phyloP scores from a whole-genome alignment of 2,888 invertebrate genomes.

The Odontothrips loti region DNA sequence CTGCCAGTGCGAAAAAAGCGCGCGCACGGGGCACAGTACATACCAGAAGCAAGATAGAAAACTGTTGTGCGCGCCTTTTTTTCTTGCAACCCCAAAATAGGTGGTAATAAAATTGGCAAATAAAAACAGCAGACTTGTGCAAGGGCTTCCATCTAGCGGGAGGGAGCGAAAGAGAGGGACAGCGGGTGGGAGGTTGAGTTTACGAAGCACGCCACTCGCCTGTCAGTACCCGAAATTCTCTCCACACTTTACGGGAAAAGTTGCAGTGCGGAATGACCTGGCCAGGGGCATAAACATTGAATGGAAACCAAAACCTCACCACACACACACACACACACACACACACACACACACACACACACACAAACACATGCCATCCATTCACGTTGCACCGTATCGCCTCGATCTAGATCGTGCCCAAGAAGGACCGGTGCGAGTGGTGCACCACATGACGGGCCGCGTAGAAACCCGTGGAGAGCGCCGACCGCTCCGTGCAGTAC shows the following conservation, averaged over 20 bases:
- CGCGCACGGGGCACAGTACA: too few relatives aligned
- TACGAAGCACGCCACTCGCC: not conserved
- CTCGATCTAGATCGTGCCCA: not conserved
- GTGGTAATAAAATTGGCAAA: too few relatives aligned
- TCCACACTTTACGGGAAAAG: conserved; percentile 1
- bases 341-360: not conserved
- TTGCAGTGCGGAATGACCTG: not conserved
- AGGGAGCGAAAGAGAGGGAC: not conserved
- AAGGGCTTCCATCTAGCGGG: too few relatives aligned
- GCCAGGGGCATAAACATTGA: conserved; percentile 6
- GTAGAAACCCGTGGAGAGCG: too few relatives aligned
- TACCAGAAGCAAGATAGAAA: too few relatives aligned
- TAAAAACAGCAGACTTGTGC: too few relatives aligned
- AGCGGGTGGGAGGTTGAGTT: too few relatives aligned
- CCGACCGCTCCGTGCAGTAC: too few relatives aligned
- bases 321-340: not conserved
- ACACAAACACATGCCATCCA: not conserved
- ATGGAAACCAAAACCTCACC: not conserved
- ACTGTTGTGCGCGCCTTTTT: too few relatives aligned
- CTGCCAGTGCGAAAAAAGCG: too few relatives aligned
- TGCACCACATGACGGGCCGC: not conserved
- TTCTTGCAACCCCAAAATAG: too few relatives aligned
- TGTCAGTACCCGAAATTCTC: not conserved
- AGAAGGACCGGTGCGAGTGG: not conserved
- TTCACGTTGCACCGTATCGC: not conserved